Base-by-base conservation (phyloP, 2,888 invertebrate genomes). In the Yponomeuta plumbellus region DNA sequence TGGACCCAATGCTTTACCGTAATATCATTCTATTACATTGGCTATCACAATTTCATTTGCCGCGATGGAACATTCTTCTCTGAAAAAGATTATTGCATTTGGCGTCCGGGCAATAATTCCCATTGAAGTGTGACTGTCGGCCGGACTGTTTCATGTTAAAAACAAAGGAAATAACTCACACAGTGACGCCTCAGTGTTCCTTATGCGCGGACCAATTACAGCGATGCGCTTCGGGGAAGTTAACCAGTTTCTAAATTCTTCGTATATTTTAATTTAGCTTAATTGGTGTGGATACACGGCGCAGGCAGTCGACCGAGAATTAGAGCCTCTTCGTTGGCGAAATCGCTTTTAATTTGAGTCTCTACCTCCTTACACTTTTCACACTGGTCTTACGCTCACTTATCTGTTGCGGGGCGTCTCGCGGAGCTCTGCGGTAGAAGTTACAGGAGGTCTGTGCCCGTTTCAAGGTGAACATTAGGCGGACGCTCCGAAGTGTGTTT, bases 221-320 rank as follows among this genome's bases (percentile, higher is more conserved):
- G 76, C 87, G 90, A 84, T 88, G 85, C 90, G 90, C 89, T 90
- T 86, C 87, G 87, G 88, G 88, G 86, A 89, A 89, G 88, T 84
- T 85, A 86, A 88, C 83, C 84, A 88, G 87, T 91, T 90, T 90
- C 91, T 91, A 91, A 89, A 90, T 90, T 90, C 90, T 90, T 87
- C 84, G 87, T 89, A 86, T 88, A 85, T 88, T 88, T 34, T 88
- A 87, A 87, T 89, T 88, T 83, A 86, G 81, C 86, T 88, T 88
- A 90, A 91, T 90, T 89, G 86, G 85, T 86, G 84, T 86, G 80
- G 84, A 85, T 87, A 82, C 83, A 81, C 79, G 77, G 80, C 76
- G 85, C 76, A 83, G 75, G 85, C 88, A 87, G 83, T 83, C 83
- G 85, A 89, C 88, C 88, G 86, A 86, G 84, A 87, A 86, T 87